A percentile compares a stretch with the other conserved stretches of the same genome.
Conservation (phyloP, 2,888 invertebrate species). For the Pedicia rivosa region DNA sequence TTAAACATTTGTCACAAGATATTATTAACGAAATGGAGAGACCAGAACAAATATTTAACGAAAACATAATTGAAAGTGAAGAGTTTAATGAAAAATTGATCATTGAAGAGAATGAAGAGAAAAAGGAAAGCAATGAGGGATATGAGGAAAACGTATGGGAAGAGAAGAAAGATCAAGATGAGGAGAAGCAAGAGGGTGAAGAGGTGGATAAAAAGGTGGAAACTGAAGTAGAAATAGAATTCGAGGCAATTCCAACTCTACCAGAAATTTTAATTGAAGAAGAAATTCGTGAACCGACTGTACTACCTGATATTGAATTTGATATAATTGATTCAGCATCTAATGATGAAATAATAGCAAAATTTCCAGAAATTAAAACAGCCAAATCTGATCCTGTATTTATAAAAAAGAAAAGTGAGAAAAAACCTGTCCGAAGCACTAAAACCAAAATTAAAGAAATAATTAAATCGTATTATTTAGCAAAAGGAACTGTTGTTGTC, state of each 20-base stretch:
- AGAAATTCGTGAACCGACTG: constrained; percentile 7
- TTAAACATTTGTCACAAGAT: background rate
- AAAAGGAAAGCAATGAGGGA: constrained; percentile 6
- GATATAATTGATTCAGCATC: background rate
- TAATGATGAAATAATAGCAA: background rate
- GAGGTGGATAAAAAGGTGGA: constrained; percentile 8
- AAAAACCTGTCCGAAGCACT: constrained; percentile 16
- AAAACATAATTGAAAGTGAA: constrained; percentile 6
- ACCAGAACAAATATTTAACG: constrained; percentile 8
- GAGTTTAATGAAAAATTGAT: constrained; percentile 8
- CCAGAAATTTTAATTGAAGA: constrained; percentile 7
- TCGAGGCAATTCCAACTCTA: background rate
- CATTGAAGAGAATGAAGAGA: constrained; percentile 7
- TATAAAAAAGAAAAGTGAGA: constrained; percentile 6
- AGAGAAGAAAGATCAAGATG: background rate
- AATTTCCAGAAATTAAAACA: background rate
- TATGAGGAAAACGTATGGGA: constrained; percentile 8
- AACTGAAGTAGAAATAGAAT: constrained; percentile 6
- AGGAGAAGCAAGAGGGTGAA: background rate
- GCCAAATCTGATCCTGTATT: constrained; percentile 5
- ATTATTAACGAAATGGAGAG: constrained; percentile 2
- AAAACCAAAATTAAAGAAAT: constrained; percentile 24
- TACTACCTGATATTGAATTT: too few species aligned
- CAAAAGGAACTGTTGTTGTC: constrained; percentile 23
- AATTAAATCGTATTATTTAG: constrained; percentile 24